Base-by-base conservation (phyloP, 2,113 vertebrate species). In the Butastur rufipennis region DNA sequence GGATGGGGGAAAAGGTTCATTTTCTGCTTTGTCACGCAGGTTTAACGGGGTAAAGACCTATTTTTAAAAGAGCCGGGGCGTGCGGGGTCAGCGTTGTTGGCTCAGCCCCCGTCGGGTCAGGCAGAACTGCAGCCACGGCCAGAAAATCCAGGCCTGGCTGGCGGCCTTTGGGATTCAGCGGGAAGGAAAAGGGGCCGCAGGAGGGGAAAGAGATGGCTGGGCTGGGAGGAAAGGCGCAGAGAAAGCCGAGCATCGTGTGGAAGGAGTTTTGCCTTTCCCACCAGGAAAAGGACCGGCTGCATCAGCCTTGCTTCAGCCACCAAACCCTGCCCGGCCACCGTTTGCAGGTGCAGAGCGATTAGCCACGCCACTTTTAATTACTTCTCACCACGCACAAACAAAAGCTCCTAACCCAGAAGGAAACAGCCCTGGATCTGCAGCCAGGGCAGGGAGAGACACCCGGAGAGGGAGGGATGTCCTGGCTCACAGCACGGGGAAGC, bases 191-290 rank as follows among this genome's bases (percentile, higher is more conserved):
- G 55, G 56, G 58, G 25, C 58, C 3, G 0, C 9, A 1, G 31
- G 22, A 43, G 2, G n/a, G 79, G 45, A 48, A 34, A 4, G 27
- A 25, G 20, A 1, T 3, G 22, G 62, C 29, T 14, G 6, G 8
- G 59, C 13, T 5, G 34, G 36, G 29, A 29, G 56, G 26, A 34
- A 27, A 16, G 26, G 22, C 11, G 0, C 2, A 2, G 65, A 4
- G 19, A 20, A 18, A 14, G n/a, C 21, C 2, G 1, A 23, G 74
- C 29, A 0, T 1, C 1, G 0, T 3, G 18, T 1, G 6, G 14
- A 12, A 10, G 23, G 43, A 73, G n/a, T 50, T 40, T n/a, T 18
- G 48, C 31, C 10, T 67, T 56, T 40, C 43, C 45, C 62, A 2
- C 21, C 36, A 17, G 32, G 40, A 45, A 56, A 36, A 53, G 27